A percentile compares a stretch with the other conserved stretches of the same genome.
These are phyloP conservation scores for Heliothis virescens DNA, from an alignment of 1,140 invertebrate genomes.

Conservation along the genomic window DNA sequence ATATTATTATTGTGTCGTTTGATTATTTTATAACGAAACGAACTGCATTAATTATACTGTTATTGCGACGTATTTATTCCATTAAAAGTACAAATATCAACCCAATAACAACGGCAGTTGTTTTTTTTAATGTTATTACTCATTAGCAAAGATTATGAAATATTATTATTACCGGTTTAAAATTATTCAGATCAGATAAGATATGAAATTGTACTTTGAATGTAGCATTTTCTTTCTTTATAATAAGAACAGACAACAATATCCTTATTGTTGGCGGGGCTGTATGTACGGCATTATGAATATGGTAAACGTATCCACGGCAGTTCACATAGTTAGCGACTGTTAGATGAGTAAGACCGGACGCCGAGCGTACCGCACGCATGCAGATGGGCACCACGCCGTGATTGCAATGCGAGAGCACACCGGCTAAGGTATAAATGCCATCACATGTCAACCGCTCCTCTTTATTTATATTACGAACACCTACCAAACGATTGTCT, in stretches of 20 bases:
- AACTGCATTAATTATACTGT: not conserved
- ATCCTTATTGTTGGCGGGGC: slow-evolving; percentile 4
- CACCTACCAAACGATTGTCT: slow-evolving; percentile 73
- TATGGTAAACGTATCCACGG: slow-evolving; percentile 54
- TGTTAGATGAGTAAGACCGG: slow-evolving; percentile 81
- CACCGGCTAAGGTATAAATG: slow-evolving; percentile 80
- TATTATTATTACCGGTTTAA: not conserved
- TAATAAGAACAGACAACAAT: not conserved
- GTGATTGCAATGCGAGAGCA: slow-evolving; percentile 80
- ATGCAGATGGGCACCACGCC: slow-evolving; percentile 75
- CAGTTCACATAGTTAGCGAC: slow-evolving; percentile 70
- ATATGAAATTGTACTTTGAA: not conserved
- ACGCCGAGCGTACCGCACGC: slow-evolving; percentile 72
- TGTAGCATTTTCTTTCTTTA: too few relatives aligned
- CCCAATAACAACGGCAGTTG: not conserved
- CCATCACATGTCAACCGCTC: slow-evolving; percentile 72
- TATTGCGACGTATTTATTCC: not conserved
- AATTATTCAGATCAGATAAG: not conserved
- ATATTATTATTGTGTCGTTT: slow-evolving; percentile 50
- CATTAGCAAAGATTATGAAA: not conserved
- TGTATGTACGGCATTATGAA: slow-evolving; percentile 44
- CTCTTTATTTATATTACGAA: slow-evolving; percentile 74
- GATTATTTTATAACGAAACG: slow-evolving; percentile 1
- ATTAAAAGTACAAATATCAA: not conserved
- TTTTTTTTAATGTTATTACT: not conserved